Base-by-base conservation (phyloP, 2,888 invertebrate genomes). In the Zeuzera pyrina region DNA sequence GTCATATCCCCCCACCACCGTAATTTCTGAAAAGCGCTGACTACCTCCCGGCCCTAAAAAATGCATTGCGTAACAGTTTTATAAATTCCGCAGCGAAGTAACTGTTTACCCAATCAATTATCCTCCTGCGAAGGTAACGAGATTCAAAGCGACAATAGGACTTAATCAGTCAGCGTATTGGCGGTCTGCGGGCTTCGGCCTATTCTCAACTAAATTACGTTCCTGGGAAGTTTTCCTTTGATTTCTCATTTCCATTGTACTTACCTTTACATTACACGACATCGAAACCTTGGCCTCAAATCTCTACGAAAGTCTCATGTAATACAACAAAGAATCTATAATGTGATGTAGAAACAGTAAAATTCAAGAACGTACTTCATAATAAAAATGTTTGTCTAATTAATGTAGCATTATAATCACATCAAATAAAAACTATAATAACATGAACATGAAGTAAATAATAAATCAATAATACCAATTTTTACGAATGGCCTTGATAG, bases 21-120 rank as follows among this genome's bases (percentile, higher is more conserved):
- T 74, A 74, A 78, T 77, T 77, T 76, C 74, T 72, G 73, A 76
- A 77, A 77, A 77, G 72, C 74, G 77, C 74, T 76, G 76, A 76
- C 77, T 73, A 65, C 74, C 72, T 64, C 59, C 61, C 70, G 70
- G 65, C 74, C 79, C 79, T 81, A 77, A 81, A 81, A 81, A 83
- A 81, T 83, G 81, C 81, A 83, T 79, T 83, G 81, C 79, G 78
- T 81, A 83, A 83, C 78, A 69, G 72, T 73, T 76, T 71, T 68
- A 62, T 66, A 65, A 68, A 74, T 74, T 72, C 64, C 54, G 25
- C 12, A 25, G 49, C 42, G 26, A 31, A 33, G 29, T 36, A 39
- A 39, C 67, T 71, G 74, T 76, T 76, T 73, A 70, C 64, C 62
- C 70, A 67, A 79, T 79, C 77, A 79, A 78, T 78, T 76, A 74